Base-by-base conservation (phyloP, 2,113 vertebrate species). In the Mesembrinibis cayennensis region DNA sequence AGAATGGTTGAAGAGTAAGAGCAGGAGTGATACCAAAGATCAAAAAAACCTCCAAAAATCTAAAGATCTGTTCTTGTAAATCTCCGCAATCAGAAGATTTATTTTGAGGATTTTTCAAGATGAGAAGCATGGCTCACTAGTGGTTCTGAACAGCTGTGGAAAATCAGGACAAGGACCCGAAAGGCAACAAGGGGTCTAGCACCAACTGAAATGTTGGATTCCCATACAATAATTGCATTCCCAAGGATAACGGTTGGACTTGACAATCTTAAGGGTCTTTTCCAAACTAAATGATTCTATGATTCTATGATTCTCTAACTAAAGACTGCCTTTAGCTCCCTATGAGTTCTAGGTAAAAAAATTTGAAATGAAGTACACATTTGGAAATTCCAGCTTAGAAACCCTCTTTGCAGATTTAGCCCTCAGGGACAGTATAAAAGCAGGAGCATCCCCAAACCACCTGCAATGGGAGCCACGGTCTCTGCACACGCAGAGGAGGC, bases 391-490 rank as follows among this genome's bases (percentile, higher is more conserved):
- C 30, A 26, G 14, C 34, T n/a, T 34, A 29, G 29, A 59, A n/a
- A 5, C 13, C 1, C 6, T 9, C 13, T 76, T 36, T 38, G n/a
- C 22, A 34, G 49, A 36, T 15, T 3, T 11, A 50, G 16, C 17
- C 20, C 16, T 40, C 0, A 17, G 5, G 9, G 45, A 34, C 13
- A 32, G 66, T 2, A 11, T 3, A 19, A 47, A n/a, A 47, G 16
- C 15, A 30, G 49, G 16, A 63, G 16, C 62, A 69, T 10, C 36
- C 32, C 44, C 18, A 44, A 22, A 9, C 10, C 29, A 6, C 45
- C 18, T 3, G 3, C 11, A 18, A 3, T 0, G 2, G 44, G 34
- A 72, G 40, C 47, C 4, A 4, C 11, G 0, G 34, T 26, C 70
- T 22, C 23, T 1, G 1, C 38, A 10, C 42, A 8, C 2, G 2